Conservation (phyloP, 2,113 vertebrate genomes). For the Fulmarus glacialis region DNA sequence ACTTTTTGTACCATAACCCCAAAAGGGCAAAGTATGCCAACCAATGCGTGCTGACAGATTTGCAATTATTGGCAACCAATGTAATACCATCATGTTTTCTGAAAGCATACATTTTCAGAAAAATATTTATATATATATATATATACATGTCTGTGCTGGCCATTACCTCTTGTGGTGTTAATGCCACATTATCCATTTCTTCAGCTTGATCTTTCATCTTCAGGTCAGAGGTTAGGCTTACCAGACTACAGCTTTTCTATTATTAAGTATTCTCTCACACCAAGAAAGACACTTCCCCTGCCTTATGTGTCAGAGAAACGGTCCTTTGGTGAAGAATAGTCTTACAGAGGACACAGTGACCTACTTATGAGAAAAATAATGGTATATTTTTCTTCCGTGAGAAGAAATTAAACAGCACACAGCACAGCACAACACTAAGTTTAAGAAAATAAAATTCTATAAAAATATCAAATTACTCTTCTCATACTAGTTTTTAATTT, state of each 20-base stretch:
- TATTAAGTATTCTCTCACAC: neutral
- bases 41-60: neutral
- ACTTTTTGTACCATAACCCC: slow-evolving; percentile 7
- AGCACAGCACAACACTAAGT: neutral
- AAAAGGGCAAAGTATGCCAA: neutral
- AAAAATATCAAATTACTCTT: neutral
- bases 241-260: neutral
- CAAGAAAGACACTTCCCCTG: neutral
- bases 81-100: neutral
- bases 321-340: slow-evolving; percentile 9
- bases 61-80: neutral
- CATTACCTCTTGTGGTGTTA: neutral
- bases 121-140: neutral
- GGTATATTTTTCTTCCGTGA: neutral
- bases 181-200: neutral
- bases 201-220: neutral
- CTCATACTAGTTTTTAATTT: neutral
- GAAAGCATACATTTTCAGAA: neutral
- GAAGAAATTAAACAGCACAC: neutral
- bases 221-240: neutral
- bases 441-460: neutral
- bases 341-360: neutral
- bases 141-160: neutral
- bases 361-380: neutral
- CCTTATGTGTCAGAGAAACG: neutral